Base-by-base conservation (phyloP, 2,888 invertebrate species). In the Drosophila subsilvestris region DNA sequence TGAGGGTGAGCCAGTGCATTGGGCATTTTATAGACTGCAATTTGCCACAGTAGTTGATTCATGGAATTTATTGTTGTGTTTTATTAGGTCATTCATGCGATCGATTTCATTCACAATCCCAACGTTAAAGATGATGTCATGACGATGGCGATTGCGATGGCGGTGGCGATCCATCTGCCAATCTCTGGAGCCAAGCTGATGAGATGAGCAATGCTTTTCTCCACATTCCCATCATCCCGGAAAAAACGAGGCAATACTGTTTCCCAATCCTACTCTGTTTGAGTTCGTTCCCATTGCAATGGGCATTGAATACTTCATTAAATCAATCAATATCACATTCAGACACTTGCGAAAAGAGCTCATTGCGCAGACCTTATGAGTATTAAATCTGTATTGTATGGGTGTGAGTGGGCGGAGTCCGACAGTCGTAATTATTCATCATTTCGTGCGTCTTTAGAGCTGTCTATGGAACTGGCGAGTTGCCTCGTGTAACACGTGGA, bases 61-160 rank as follows among this genome's bases (percentile, higher is more conserved):
- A 80, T 69, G 55, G 66, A 75, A 72, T 67, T 76, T 74, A 72
- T 73, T 84, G 77, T 73, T 66, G 71, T 74, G 67, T 80, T 37
- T 83, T 86, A 83, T 86, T 83, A 83, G 82, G 75, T 83, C 84
- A 85, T 84, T 86, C 84, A 81, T 85, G 80, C 82, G 80, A 85
- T 85, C 80, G 85, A 87, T 87, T 85, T 83, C 67, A 73, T 48
- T 74, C 44, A 55, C 50, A 54, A 50, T 51, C 29, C 48, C 45
- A 17, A 17, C 37, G 66, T 54, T n/a, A 65, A 25, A 57, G 56
- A 84, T 84, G 84, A 84, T 84, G 78, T 86, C 84, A 84, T 76
- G 59, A 53, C 42, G 69, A 76, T 76, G 29, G n/a, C 18, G 29
- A 63, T 73, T 68, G 47, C 68, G 71, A 76, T n/a, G n/a, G n/a